Evolutionary conservation across 2,113 vertebrate genomes (phyloP).

Genomic region (Cephalopterus ornatus): DNA sequence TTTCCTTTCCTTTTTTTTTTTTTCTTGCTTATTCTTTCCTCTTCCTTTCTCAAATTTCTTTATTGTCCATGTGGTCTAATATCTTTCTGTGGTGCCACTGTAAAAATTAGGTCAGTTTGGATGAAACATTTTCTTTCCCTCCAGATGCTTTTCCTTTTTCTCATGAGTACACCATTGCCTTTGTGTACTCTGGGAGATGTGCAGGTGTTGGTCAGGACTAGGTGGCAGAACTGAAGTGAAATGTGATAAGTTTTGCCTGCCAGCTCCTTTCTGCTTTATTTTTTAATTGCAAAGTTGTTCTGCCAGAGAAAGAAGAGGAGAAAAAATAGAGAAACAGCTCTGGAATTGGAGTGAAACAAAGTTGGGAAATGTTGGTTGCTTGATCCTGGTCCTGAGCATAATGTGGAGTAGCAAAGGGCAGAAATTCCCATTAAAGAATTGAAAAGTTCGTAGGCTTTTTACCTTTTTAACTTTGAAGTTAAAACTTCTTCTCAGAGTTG

Average conservation of each 20-base stretch:
- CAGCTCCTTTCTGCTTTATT: background rate
- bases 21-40: background rate
- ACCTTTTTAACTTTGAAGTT: background rate
- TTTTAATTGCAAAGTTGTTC: background rate
- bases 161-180: background rate
- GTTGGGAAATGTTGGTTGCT: background rate
- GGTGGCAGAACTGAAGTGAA: background rate
- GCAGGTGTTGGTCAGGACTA: slow-evolving; percentile 10
- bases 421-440: background rate
- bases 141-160: background rate
- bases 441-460: background rate
- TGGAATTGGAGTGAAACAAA: background rate
- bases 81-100: background rate
- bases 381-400: background rate
- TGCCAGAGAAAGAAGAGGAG: background rate
- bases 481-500: background rate
- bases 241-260: background rate
- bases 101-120: background rate
- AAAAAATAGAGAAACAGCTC: background rate
- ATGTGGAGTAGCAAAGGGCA: background rate
- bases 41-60: background rate
- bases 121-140: background rate
- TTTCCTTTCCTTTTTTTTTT: background rate
- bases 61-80: background rate
- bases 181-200: background rate